These are phyloP conservation scores for Marcusenius ussheri DNA, from an alignment of 2,113 vertebrate genomes.

Conservation along the genomic window DNA sequence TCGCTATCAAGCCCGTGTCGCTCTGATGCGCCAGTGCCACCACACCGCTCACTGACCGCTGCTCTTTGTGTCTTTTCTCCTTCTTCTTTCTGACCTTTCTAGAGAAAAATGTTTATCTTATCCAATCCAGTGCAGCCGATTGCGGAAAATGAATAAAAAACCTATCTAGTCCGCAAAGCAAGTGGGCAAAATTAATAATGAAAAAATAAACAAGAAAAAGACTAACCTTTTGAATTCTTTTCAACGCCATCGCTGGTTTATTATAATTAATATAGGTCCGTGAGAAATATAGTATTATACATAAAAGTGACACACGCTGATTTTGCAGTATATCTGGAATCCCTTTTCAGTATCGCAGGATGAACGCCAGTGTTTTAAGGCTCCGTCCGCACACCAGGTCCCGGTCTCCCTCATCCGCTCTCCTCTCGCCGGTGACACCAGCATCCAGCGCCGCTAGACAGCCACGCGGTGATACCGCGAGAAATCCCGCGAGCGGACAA, in stretches of 20 bases:
- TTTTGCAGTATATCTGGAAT: conserved; percentile 4
- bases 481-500: conserved; percentile 23
- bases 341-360: conserved; percentile 1
- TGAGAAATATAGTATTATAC: conserved; percentile 40
- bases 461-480: conserved; percentile 49
- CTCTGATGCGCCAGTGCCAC: neutral
- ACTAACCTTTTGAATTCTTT: conserved; percentile 75
- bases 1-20: neutral
- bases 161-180: neutral
- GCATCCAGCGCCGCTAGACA: conserved; percentile 30
- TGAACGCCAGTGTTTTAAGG: conserved; percentile 8
- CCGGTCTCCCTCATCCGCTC: conserved; percentile 31
- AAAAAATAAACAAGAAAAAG: conserved; percentile 22
- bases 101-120: neutral
- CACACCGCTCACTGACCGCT: neutral
- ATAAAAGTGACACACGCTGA: neutral
- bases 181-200: conserved; percentile 5
- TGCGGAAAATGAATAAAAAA: neutral
- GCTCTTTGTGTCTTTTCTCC: conserved; percentile 30
- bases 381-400: conserved; percentile 19
- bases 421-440: conserved; percentile 42
- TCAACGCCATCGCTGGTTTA: conserved; percentile 67
- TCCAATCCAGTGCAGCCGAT: neutral
- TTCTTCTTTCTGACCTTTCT: conserved; percentile 31
- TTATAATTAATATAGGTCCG: conserved; percentile 36